These are phyloP conservation scores for Axinella damicornis DNA, from an alignment of 37 sponge, comb jelly and placozoan species.

Conservation along the genomic window DNA sequence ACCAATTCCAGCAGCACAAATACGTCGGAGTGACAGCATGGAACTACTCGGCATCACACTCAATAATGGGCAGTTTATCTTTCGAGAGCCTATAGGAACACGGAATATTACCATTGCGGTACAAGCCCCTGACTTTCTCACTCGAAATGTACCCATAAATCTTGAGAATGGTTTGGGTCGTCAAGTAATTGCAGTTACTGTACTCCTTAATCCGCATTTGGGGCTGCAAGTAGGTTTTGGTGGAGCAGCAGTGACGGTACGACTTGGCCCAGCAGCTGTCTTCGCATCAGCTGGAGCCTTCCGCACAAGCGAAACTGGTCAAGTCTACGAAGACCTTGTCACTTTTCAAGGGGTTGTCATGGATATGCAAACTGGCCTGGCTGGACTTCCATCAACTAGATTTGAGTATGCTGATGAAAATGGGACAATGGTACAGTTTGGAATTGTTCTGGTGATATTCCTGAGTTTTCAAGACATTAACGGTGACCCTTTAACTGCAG, in stretches of 20 bases:
- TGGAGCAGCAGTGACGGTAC: background rate
- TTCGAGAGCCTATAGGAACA: background rate
- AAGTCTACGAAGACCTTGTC: slow-evolving; percentile 21
- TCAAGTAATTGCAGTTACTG: background rate
- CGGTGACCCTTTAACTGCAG: background rate
- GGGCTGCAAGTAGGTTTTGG: background rate
- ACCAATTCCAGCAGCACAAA: slow-evolving; percentile 6
- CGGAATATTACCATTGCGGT: background rate
- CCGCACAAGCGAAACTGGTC: background rate
- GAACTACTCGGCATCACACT: slow-evolving; percentile 13
- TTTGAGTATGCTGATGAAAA: background rate
- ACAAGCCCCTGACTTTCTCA: background rate
- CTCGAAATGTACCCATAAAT: background rate
- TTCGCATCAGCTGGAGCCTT: slow-evolving; percentile 11
- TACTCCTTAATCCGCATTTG: background rate
- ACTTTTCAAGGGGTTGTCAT: slow-evolving; percentile 10
- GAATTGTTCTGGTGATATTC: background rate
- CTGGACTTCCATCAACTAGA: background rate
- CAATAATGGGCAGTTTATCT: background rate
- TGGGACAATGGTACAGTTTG: background rate
- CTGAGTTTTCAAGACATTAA: background rate
- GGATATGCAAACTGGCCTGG: background rate
- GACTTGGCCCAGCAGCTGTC: background rate
- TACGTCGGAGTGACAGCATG: background rate
- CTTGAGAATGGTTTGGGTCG: background rate